These are phyloP conservation scores for Peromyscus nudipes DNA, from an alignment of 2,797 vertebrate genomes.

Conservation along the genomic window DNA sequence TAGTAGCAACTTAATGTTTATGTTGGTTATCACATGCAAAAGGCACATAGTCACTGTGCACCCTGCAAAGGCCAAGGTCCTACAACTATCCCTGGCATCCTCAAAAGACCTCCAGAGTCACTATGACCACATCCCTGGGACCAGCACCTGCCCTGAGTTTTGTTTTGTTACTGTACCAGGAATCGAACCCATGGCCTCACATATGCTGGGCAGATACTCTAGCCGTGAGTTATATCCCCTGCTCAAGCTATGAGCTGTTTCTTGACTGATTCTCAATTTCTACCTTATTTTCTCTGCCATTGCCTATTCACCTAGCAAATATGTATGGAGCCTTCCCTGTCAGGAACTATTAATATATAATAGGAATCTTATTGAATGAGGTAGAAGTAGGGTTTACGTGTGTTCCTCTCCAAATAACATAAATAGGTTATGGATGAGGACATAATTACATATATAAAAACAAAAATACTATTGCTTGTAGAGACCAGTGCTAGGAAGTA, in stretches of 20 bases:
- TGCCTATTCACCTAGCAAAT: not conserved
- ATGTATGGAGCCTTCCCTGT: not conserved
- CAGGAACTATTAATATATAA: not conserved
- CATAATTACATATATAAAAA: not conserved
- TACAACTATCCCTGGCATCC: too few relatives aligned
- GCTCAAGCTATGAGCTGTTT: not conserved
- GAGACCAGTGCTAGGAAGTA: not conserved
- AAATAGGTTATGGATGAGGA: not conserved
- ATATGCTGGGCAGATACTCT: too few relatives aligned
- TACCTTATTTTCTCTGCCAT: not conserved
- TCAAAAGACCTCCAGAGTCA: not conserved
- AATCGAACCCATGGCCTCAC: not conserved
- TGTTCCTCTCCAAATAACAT: not conserved
- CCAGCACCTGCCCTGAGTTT: not conserved
- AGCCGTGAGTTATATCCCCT: not conserved
- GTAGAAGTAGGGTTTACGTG: not conserved
- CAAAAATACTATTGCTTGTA: not conserved
- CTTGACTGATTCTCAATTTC: not conserved
- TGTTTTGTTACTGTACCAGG: not conserved
- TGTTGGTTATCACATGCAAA: not conserved
- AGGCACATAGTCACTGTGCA: not conserved
- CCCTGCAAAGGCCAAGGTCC: not conserved
- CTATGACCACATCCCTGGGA: not conserved
- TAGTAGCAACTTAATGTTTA: too few relatives aligned
- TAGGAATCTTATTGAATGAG: not conserved